Conservation (phyloP, 2,888 invertebrate genomes). For the Agrotis exclamationis region DNA sequence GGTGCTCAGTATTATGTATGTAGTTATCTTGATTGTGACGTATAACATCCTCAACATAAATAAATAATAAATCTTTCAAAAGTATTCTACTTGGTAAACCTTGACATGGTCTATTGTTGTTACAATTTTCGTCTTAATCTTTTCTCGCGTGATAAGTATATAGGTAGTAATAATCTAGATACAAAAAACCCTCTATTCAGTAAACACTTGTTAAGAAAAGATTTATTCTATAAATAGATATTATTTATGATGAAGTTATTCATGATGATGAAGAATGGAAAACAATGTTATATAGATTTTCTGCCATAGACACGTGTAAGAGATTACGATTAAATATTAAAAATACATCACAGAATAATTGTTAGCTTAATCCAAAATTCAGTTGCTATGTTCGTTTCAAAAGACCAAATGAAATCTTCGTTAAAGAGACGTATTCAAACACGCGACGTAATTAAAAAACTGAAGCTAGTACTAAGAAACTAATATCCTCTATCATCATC, state of each 20-base stretch:
- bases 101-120: background rate
- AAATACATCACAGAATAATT: background rate
- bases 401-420: background rate
- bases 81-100: background rate
- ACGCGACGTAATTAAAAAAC: conserved; percentile 22
- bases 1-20: no score
- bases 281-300: background rate
- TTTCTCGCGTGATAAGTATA: background rate
- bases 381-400: background rate
- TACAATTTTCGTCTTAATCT: background rate
- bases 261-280: no score
- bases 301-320: background rate
- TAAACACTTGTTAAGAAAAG: no score
- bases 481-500: conserved; percentile 42
- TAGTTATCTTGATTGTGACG: no score
- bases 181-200: no score
- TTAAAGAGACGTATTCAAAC: background rate
- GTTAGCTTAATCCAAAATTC: background rate
- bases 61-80: no score
- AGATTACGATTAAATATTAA: background rate
- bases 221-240: no score
- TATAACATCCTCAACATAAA: no score
- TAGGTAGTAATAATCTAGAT: background rate
- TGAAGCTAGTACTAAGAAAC: conserved; percentile 29
- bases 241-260: no score